These are phyloP conservation scores for Megalonaias nervosa DNA, from an alignment of 1,140 invertebrate genomes.

Conservation along the genomic window DNA sequence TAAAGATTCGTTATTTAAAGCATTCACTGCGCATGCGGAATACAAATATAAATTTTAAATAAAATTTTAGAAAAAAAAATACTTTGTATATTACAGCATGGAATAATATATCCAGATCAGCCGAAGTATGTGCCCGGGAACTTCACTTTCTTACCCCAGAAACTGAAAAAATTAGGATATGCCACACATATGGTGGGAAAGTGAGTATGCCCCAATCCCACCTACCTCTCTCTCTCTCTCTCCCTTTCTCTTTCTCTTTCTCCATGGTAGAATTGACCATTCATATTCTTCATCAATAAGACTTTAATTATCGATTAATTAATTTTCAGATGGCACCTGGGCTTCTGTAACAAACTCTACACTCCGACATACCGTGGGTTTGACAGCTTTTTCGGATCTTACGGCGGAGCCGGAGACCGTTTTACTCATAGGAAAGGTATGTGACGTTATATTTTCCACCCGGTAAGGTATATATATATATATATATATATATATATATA, in stretches of 20 bases:
- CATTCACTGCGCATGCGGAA: not conserved
- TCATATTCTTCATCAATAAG: no score
- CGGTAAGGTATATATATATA: no score
- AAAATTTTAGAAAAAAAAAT: not conserved
- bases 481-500: no score
- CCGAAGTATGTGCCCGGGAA: conserved; percentile 82
- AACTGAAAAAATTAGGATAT: conserved; percentile 84
- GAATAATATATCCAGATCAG: conserved; percentile 76
- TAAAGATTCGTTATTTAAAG: not conserved
- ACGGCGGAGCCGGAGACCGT: conserved; percentile 64
- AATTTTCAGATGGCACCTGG: conserved; percentile 70
- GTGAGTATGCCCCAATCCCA: conserved; percentile 26
- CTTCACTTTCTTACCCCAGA: conserved; percentile 83
- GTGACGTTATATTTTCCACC: no score
- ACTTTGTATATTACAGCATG: conserved; percentile 34
- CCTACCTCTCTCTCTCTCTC: no score
- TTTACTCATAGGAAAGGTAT: conserved; percentile 49
- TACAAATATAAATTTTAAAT: not conserved
- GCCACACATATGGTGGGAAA: conserved; percentile 89
- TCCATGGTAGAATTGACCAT: no score
- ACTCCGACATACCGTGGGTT: conserved; percentile 71
- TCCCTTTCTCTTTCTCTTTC: no score
- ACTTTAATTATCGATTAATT: not conserved
- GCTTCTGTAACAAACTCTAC: conserved; percentile 70
- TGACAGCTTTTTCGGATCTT: conserved; percentile 72